phyloP scores from a whole-genome alignment of 2,888 invertebrate species.

The Tachina fera region DNA sequence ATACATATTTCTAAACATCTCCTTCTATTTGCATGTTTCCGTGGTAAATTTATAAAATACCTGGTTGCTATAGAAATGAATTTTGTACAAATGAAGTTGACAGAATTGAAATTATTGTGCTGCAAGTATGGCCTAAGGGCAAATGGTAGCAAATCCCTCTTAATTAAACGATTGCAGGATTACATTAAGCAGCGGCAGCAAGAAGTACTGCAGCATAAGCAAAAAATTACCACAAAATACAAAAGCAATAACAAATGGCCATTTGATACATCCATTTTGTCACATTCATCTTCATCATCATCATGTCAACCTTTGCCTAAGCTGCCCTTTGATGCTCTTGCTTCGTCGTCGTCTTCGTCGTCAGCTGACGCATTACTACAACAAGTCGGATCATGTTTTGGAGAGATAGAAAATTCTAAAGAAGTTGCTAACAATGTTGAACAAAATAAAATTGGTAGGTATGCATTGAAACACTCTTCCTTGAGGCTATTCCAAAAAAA shows the following conservation, averaged over 20 bases:
- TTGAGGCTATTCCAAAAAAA: not conserved
- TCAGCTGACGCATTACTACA: conserved; percentile 7
- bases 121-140: conserved; percentile 75
- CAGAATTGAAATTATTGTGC: conserved; percentile 76
- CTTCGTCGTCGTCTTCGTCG: not conserved
- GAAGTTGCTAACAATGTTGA: conserved; percentile 15
- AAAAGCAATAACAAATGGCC: conserved; percentile 27
- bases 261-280: conserved; percentile 5
- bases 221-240: conserved; percentile 46
- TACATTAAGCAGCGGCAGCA: conserved; percentile 57
- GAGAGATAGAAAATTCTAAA: not conserved
- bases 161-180: conserved; percentile 76
- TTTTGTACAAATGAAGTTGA: conserved; percentile 73
- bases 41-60: conserved; percentile 17
- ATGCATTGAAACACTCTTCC: conserved; percentile 6
- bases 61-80: conserved; percentile 48
- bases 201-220: conserved; percentile 21
- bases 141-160: conserved; percentile 75
- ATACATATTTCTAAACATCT: not conserved
- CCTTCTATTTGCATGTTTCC: not conserved
- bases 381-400: not conserved
- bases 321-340: not conserved
- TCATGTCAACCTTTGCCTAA: conserved; percentile 10
- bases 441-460: conserved; percentile 30
- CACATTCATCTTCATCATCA: conserved; percentile 46